phyloP scores from a whole-genome alignment of 1,140 invertebrate genomes.

The Sesamia nonagrioides region DNA sequence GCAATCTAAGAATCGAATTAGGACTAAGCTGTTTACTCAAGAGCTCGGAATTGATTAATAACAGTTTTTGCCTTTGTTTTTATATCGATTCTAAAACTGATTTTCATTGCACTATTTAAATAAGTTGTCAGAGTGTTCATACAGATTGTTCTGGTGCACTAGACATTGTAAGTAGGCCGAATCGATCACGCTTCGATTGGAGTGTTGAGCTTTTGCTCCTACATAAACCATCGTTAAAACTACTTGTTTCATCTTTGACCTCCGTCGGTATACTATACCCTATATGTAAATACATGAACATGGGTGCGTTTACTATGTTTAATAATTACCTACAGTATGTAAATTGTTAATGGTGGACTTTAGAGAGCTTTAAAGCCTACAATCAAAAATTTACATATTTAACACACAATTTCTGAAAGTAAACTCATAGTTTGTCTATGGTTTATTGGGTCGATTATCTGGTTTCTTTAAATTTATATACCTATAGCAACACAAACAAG shows the following conservation, averaged over 20 bases:
- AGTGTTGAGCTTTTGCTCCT: conserved; percentile 58
- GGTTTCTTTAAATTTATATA: neutral
- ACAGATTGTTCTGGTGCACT: conserved; percentile 25
- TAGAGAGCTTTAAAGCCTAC: conserved; percentile 1
- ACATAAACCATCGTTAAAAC: conserved; percentile 59
- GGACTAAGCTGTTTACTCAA: neutral
- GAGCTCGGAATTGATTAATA: conserved; percentile 34
- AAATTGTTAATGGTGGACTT: conserved; percentile 10
- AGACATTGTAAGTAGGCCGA: conserved; percentile 63
- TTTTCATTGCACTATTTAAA: conserved; percentile 23
- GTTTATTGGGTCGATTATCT: conserved; percentile 7
- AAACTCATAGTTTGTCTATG: conserved; percentile 26
- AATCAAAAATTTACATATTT: conserved; percentile 39
- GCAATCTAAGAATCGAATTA: conserved; percentile 35
- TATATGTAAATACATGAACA: conserved; percentile 7
- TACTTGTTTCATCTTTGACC: conserved; percentile 66
- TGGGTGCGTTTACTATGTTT: neutral
- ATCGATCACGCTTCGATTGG: conserved; percentile 65
- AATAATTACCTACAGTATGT: conserved; percentile 39
- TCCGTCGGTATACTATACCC: conserved; percentile 35
- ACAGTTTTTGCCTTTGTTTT: conserved; percentile 10
- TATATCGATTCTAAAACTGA: neutral
- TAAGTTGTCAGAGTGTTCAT: neutral
- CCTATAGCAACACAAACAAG: conserved; percentile 14
- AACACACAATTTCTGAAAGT: conserved; percentile 22